A percentile compares a stretch with the other conserved stretches of the same genome.
Conservation (phyloP, 2,888 invertebrate genomes). For the Eledone cirrhosa region DNA sequence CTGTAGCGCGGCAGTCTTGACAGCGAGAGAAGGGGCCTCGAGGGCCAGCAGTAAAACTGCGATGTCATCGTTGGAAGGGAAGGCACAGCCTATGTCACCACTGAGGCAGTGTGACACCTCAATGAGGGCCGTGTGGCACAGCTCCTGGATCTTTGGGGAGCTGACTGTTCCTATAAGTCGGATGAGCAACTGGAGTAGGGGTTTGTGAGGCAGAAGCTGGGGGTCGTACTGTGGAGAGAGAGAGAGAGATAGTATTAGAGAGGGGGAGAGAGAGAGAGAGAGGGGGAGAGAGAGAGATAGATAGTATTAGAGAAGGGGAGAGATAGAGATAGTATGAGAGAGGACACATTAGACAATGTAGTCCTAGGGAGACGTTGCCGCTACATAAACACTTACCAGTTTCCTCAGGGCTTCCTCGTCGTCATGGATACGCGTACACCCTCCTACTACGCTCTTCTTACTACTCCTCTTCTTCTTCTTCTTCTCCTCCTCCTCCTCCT, state of each 20-base stretch:
- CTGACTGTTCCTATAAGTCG: slow-evolving; percentile 50
- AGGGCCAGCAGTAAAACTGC: slow-evolving; percentile 80
- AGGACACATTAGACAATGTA: too few species aligned
- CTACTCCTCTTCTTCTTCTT: too few species aligned
- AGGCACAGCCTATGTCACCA: slow-evolving; percentile 74
- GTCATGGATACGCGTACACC: too few species aligned
- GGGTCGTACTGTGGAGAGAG: slow-evolving; percentile 73
- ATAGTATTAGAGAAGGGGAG: too few species aligned
- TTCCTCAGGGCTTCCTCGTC: too few species aligned
- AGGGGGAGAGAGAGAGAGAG: too few species aligned
- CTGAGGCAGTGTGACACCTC: slow-evolving; percentile 82
- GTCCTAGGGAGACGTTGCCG: too few species aligned
- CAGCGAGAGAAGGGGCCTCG: slow-evolving; percentile 76
- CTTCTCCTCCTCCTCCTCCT: too few species aligned
- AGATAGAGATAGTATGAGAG: too few species aligned
- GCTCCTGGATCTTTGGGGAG: slow-evolving; percentile 72
- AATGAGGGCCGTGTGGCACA: slow-evolving; percentile 81
- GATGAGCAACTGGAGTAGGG: slow-evolving; percentile 83
- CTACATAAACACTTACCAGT: too few species aligned
- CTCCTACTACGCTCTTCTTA: too few species aligned
- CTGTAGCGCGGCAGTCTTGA: slow-evolving; percentile 81
- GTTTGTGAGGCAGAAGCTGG: slow-evolving; percentile 80
- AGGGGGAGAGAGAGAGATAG: too few species aligned
- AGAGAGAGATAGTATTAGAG: not conserved
- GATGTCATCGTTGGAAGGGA: slow-evolving; percentile 77